Percentiles rank a stretch among this genome's conserved stretches.
Conservation (phyloP, 1,140 invertebrate genomes). For the Aphis craccivora region DNA sequence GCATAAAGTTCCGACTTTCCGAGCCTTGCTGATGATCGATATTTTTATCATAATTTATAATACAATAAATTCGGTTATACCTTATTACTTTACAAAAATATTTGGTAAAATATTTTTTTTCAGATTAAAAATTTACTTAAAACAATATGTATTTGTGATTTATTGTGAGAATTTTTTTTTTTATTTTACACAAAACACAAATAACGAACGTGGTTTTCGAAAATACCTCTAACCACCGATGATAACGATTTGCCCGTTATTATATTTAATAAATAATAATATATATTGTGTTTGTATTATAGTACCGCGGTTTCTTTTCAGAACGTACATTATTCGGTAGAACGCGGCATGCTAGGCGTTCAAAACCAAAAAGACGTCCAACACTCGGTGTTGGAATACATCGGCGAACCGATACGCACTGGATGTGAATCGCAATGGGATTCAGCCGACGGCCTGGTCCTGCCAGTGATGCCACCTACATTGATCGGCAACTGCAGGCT, state of each 20-base stretch:
- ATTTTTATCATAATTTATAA: no score
- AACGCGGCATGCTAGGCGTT: conserved; percentile 79
- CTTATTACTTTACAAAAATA: no score
- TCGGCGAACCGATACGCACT: conserved; percentile 72
- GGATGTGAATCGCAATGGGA: conserved; percentile 73
- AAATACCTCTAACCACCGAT: not conserved
- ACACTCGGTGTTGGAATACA: conserved; percentile 78
- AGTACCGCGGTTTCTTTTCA: conserved; percentile 62
- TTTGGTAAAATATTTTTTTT: no score
- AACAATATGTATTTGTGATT: not conserved
- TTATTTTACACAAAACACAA: not conserved
- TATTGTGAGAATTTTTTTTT: not conserved
- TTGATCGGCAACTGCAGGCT: conserved; percentile 78
- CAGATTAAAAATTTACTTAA: no score
- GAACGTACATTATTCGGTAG: conserved; percentile 83
- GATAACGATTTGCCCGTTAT: not conserved
- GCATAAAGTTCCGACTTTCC: no score
- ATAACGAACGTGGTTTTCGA: not conserved
- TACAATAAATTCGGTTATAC: no score
- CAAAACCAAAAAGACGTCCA: conserved; percentile 71
- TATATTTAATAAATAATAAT: no score
- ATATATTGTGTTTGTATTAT: no score
- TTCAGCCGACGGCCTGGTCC: conserved; percentile 72
- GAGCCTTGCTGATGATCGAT: no score
- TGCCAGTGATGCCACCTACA: conserved; percentile 83